A percentile compares a stretch with the other conserved stretches of the same genome.
Evolutionary conservation across 1,140 invertebrate species (phyloP).

Genomic region (Mizuhopecten yessoensis): DNA sequence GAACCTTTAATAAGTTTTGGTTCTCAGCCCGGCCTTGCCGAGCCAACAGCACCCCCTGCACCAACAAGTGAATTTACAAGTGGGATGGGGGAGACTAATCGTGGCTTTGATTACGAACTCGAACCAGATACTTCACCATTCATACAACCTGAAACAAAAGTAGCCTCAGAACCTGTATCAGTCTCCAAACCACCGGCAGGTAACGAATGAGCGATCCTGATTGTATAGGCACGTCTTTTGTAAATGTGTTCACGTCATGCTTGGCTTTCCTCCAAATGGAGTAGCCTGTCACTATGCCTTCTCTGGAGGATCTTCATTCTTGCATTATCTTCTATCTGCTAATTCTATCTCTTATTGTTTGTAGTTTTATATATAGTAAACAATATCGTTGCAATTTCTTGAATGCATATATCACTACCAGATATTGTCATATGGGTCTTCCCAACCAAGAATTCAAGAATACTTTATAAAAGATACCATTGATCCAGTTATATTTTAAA

Average conservation of each 20-base stretch:
- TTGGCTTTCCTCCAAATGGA: not conserved
- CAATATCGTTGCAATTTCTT: no score
- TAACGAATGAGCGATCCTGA: slow-evolving; percentile 18
- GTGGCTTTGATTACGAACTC: slow-evolving; percentile 43
- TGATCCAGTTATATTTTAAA: no score
- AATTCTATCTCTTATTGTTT: no score
- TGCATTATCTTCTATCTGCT: not conserved
- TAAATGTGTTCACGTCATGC: not conserved
- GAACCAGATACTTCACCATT: slow-evolving; percentile 47
- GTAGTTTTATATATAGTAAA: no score
- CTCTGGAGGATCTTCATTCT: not conserved
- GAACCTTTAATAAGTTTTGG: slow-evolving; percentile 42
- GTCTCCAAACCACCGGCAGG: slow-evolving; percentile 44
- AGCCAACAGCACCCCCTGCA: slow-evolving; percentile 61
- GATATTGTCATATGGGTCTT: no score
- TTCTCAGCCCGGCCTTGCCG: slow-evolving; percentile 60
- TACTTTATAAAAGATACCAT: no score
- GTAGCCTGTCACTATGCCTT: not conserved
- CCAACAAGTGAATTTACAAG: slow-evolving; percentile 55
- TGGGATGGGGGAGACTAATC: slow-evolving; percentile 50
- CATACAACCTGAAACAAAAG: slow-evolving; percentile 34
- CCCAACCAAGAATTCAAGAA: no score
- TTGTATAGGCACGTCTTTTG: not conserved
- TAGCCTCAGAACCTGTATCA: slow-evolving; percentile 34
- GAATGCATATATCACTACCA: no score